These are phyloP conservation scores for Nephrotoma appendiculata DNA, from an alignment of 2,888 invertebrate genomes.

Conservation along the genomic window DNA sequence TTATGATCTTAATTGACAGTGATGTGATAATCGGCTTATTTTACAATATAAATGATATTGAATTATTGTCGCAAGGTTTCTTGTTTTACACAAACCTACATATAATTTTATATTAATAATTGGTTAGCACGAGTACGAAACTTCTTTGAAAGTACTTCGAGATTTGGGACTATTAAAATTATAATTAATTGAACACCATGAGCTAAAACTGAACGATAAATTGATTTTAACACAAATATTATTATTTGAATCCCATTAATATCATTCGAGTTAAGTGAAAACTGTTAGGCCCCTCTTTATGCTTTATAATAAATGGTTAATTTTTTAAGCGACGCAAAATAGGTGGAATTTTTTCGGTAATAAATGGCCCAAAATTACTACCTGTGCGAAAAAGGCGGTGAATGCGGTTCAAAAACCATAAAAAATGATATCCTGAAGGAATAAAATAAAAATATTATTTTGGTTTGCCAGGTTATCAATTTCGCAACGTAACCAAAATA, in stretches of 20 bases:
- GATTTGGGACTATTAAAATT: neutral
- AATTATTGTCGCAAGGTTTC: neutral
- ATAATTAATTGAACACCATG: neutral
- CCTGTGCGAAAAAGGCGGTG: neutral
- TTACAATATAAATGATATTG: neutral
- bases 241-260: neutral
- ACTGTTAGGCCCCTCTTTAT: neutral
- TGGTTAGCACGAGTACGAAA: neutral
- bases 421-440: neutral
- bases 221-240: neutral
- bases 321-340: neutral
- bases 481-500: neutral
- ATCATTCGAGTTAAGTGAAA: neutral
- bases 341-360: neutral
- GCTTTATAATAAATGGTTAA: neutral
- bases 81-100: neutral
- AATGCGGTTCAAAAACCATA: neutral
- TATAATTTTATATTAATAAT: neutral
- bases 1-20: neutral
- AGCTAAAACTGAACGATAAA: neutral
- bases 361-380: neutral
- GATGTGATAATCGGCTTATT: neutral
- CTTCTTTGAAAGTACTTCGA: neutral
- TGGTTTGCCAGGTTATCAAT: neutral
- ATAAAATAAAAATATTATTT: neutral